Evolutionary conservation across 2,113 vertebrate species (phyloP), one percentile per base, ranked within the genome.

Genomic region (Aldabrachelys gigantea): DNA sequence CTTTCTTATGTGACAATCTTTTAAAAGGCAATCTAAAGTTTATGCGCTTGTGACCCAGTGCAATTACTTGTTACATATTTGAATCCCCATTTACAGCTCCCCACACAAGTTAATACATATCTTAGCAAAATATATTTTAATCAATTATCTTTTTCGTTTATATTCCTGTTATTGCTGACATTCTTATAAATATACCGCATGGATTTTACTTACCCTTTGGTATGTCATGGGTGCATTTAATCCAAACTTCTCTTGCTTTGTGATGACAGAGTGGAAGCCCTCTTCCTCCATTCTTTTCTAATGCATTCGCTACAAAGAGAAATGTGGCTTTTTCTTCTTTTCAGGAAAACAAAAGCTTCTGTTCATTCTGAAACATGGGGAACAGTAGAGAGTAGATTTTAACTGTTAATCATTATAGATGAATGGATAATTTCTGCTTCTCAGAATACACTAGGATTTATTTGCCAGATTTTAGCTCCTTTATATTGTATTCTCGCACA

Each of bases 261-360:
- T 94, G 94, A 96, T 89, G 96, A 25, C 31, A 84, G 80, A 89
- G 38, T 56, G 78, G 92, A 96, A 1, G 10, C 89, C 92, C 27
- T 79, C 35, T 38, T 91, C 56, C 56, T 12, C 10, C 79, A 35
- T 96, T 97, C 91, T 84, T 25, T 96, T 96, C 91, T 84, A 96
- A 97, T 92, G 88, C 91, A 90, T 95, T 98, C 96, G 92, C 94
- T 98, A 92, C 93, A 97, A 97, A 97, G 96, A 97, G 95, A 96
- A 87, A 95, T 52, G 81, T 91, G 87, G 88, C 91, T 96, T 98
- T 98, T 98, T 95, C 94, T 96, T 57, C 31, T 62, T 27, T 97
- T 97, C 85, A 75, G 88, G 72, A 56, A 96, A 91, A 97, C 97
- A 97, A 96, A 97, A 97, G 95, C 96, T 90, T 89, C 94, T 97